Conservation (phyloP, 1,140 invertebrate genomes). For the Bombus terrestris region DNA sequence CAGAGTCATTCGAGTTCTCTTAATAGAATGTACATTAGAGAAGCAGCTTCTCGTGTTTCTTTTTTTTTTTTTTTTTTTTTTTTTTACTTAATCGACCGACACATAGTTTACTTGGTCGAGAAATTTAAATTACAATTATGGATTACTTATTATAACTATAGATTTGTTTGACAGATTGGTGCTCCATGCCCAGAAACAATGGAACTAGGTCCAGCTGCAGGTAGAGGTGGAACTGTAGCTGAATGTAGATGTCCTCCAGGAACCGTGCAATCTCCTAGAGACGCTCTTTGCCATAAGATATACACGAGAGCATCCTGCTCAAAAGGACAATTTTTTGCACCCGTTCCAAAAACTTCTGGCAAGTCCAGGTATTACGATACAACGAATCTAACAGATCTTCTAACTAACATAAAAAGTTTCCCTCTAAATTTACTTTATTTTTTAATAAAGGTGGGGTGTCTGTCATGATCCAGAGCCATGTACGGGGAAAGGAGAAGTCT, state of each 20-base stretch:
- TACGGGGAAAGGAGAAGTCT: slow-evolving; percentile 84
- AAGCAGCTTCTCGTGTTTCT: not conserved
- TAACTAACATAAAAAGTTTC: not conserved
- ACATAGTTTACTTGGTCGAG: too few species aligned
- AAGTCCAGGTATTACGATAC: slow-evolving; percentile 65
- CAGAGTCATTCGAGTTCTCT: not conserved
- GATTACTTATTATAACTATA: not conserved
- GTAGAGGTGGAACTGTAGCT: slow-evolving; percentile 84
- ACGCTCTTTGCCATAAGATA: slow-evolving; percentile 86
- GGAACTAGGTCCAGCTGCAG: slow-evolving; percentile 88
- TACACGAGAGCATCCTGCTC: slow-evolving; percentile 88
- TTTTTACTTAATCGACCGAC: not conserved
- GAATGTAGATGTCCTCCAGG: slow-evolving; percentile 91
- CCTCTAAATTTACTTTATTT: not conserved
- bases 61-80: not conserved
- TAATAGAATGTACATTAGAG: slow-evolving; percentile 5
- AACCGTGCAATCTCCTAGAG: slow-evolving; percentile 84
- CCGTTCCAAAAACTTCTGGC: slow-evolving; percentile 80
- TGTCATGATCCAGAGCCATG: slow-evolving; percentile 86
- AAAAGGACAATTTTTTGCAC: slow-evolving; percentile 88
- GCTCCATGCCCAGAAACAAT: slow-evolving; percentile 92
- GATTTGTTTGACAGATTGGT: slow-evolving; percentile 83
- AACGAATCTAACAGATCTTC: not conserved
- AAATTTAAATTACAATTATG: not conserved
- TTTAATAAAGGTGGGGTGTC: slow-evolving; percentile 85